Conservation (phyloP, 2,888 invertebrate species). For the Charanyca ferruginea region DNA sequence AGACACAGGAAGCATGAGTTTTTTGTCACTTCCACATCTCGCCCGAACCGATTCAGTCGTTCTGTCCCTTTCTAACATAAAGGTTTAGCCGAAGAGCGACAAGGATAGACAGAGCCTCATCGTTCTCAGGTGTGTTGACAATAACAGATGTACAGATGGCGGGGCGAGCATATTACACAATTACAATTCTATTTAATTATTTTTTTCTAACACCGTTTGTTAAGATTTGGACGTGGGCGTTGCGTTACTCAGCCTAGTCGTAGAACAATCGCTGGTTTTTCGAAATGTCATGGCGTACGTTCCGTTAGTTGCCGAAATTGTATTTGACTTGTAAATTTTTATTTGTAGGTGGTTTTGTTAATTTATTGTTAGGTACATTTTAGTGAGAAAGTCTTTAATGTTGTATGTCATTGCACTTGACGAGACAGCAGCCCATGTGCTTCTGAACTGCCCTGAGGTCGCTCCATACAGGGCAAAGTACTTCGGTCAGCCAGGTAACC, state of each 20-base stretch:
- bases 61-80: conserved; percentile 70
- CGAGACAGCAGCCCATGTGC: too few species aligned
- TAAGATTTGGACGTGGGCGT: conserved; percentile 83
- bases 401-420: conserved; percentile 28
- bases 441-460: too few species aligned
- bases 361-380: conserved; percentile 52
- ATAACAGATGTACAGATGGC: conserved; percentile 89
- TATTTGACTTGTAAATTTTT: conserved; percentile 79
- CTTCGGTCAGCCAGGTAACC: too few species aligned
- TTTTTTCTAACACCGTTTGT: conserved; percentile 82
- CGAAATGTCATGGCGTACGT: conserved; percentile 79
- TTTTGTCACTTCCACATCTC: conserved; percentile 90
- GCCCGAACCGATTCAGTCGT: conserved; percentile 74
- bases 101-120: conserved; percentile 69
- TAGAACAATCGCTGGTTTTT: conserved; percentile 83
- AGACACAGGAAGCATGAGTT: conserved; percentile 91
- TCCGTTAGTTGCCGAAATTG: conserved; percentile 81
- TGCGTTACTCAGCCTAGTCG: conserved; percentile 70
- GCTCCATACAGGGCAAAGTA: too few species aligned
- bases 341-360: conserved; percentile 70
- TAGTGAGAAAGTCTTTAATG: conserved; percentile 38
- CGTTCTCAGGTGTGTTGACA: conserved; percentile 90
- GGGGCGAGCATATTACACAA: conserved; percentile 88
- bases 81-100: conserved; percentile 54
- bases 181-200: conserved; percentile 90